These are phyloP conservation scores for Rhea pennata DNA, from an alignment of 2,113 vertebrate genomes.

Conservation along the genomic window DNA sequence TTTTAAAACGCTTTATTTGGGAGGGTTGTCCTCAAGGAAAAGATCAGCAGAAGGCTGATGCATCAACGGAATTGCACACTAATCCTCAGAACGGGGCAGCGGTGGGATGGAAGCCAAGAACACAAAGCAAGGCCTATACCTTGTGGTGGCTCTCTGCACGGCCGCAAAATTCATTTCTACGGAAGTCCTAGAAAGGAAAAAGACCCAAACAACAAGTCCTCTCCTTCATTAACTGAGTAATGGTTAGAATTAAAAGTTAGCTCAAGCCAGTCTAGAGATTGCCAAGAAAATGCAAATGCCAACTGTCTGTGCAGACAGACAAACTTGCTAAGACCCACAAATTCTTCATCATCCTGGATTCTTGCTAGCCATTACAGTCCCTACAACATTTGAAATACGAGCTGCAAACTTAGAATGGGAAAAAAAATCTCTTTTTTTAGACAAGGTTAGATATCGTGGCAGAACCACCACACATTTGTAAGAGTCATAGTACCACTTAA, in stretches of 20 bases:
- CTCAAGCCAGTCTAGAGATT: background rate
- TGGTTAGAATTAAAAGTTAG: background rate
- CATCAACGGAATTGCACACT: background rate
- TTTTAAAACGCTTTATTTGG: background rate
- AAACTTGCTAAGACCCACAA: background rate
- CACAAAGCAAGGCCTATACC: background rate
- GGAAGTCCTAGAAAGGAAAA: background rate
- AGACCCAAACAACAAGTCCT: background rate
- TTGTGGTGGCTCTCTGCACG: background rate
- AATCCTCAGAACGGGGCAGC: background rate
- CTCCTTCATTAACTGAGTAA: background rate
- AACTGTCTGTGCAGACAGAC: background rate
- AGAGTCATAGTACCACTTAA: background rate
- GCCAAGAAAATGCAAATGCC: background rate
- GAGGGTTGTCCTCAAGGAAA: background rate
- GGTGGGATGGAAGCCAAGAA: background rate
- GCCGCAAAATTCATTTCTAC: background rate
- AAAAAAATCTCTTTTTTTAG: background rate
- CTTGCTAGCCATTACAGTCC: background rate
- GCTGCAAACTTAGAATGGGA: background rate
- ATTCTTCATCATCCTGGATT: background rate
- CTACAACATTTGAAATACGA: background rate
- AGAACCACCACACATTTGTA: background rate
- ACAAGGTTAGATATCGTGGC: background rate
- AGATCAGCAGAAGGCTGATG: background rate